Percentiles rank a stretch among this genome's conserved stretches.
These are phyloP conservation scores for Megalops atlanticus DNA, from an alignment of 2,113 vertebrate species.

Conservation along the genomic window DNA sequence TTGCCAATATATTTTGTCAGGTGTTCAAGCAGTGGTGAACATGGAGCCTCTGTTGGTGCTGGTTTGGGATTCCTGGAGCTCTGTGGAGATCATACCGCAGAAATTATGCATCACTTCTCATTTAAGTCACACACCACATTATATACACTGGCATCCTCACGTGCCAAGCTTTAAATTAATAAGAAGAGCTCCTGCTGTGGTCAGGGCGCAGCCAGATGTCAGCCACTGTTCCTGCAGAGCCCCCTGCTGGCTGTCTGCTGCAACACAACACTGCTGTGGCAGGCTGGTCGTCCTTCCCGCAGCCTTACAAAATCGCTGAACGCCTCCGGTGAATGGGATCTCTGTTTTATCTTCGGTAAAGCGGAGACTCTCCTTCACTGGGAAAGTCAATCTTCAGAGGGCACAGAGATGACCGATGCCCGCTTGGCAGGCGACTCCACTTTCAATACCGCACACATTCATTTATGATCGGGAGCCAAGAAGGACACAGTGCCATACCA, in stretches of 20 bases:
- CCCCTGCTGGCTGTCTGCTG: constrained; percentile 4
- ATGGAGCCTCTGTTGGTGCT: background rate
- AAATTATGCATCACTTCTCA: background rate
- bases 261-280: background rate
- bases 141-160: background rate
- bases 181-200: background rate
- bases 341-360: constrained; percentile 37
- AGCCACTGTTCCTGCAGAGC: background rate
- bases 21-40: background rate
- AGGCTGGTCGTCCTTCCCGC: background rate
- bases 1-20: background rate
- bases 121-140: background rate
- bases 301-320: background rate
- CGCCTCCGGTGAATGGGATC: constrained; percentile 44
- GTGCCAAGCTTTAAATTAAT: background rate
- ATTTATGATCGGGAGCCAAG: background rate
- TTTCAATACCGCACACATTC: background rate
- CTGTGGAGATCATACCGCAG: background rate
- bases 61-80: background rate
- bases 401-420: constrained; percentile 50
- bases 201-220: background rate
- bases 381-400: constrained; percentile 20
- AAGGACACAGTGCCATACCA: background rate
- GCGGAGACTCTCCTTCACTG: background rate
- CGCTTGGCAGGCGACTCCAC: constrained; percentile 35